Evolutionary conservation across 2,113 vertebrate genomes (phyloP).

Genomic region (Sminthopsis crassicaudata): DNA sequence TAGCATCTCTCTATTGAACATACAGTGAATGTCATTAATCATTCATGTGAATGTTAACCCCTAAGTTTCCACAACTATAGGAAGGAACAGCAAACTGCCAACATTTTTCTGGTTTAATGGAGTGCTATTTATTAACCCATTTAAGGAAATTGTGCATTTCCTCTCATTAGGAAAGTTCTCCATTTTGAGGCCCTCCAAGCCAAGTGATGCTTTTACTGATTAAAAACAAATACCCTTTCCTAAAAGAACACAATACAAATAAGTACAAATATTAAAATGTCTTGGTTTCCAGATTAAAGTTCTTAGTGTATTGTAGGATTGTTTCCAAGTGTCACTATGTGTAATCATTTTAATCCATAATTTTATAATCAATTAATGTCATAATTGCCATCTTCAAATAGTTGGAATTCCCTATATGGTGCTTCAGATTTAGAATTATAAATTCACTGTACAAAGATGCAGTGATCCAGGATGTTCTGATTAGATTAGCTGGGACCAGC

Average conservation of each 20-base stretch:
- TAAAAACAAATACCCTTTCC: background rate
- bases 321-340: background rate
- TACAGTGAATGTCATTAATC: slow-evolving; percentile 62
- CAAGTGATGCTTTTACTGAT: background rate
- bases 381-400: slow-evolving; percentile 40
- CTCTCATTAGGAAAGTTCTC: background rate
- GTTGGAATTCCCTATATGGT: slow-evolving; percentile 25
- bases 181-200: background rate
- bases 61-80: slow-evolving; percentile 54
- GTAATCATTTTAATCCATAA: slow-evolving; percentile 13
- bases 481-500: slow-evolving; percentile 41
- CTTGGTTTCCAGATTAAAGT: slow-evolving; percentile 43
- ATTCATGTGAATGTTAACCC: slow-evolving; percentile 65
- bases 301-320: background rate
- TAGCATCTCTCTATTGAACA: slow-evolving; percentile 59
- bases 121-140: background rate
- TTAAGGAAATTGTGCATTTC: slow-evolving; percentile 22
- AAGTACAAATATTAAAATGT: background rate
- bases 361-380: slow-evolving; percentile 12
- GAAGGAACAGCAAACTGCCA: slow-evolving; percentile 2
- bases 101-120: slow-evolving; percentile 49
- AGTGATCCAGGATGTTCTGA: slow-evolving; percentile 43
- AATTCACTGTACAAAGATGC: slow-evolving; percentile 1
- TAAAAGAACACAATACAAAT: background rate
- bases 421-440: slow-evolving; percentile 52